Evolutionary conservation across 2,888 invertebrate genomes (phyloP).

Genomic region (Aricia artaxerxes): DNA sequence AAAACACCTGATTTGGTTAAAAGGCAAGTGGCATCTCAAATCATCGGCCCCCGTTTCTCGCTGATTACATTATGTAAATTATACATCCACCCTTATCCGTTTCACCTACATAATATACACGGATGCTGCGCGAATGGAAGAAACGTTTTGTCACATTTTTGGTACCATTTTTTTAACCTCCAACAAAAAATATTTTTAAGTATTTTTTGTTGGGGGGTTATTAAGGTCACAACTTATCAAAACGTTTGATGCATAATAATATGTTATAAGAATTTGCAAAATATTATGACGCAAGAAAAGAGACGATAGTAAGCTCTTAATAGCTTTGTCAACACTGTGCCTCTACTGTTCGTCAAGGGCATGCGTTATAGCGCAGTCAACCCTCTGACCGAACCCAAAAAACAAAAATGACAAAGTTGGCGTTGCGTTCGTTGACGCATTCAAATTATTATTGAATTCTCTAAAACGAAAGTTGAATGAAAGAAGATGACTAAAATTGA

Average conservation of each 20-base stretch:
- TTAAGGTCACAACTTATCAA: too few relatives aligned
- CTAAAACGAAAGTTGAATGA: too few relatives aligned
- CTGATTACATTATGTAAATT: slow-evolving; percentile 76
- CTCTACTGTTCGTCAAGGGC: too few relatives aligned
- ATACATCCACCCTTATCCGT: slow-evolving; percentile 53
- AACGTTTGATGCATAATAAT: too few relatives aligned
- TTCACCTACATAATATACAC: slow-evolving; percentile 58
- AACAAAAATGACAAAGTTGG: too few relatives aligned
- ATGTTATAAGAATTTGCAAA: too few relatives aligned
- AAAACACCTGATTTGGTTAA: slow-evolving; percentile 61
- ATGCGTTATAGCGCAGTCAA: too few relatives aligned
- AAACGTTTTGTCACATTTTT: background rate
- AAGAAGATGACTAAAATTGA: too few relatives aligned
- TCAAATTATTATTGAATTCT: too few relatives aligned
- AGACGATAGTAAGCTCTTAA: background rate
- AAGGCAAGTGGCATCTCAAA: slow-evolving; percentile 56
- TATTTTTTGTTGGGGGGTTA: background rate
- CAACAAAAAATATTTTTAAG: background rate
- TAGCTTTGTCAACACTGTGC: too few relatives aligned
- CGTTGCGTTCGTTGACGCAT: too few relatives aligned
- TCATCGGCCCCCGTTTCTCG: slow-evolving; percentile 61
- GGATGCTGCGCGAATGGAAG: slow-evolving; percentile 45
- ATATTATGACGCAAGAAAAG: background rate
- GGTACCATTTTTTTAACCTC: background rate
- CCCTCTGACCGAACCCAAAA: too few relatives aligned